phyloP scores from a whole-genome alignment of 2,888 invertebrate species.

The Mythimna impura region DNA sequence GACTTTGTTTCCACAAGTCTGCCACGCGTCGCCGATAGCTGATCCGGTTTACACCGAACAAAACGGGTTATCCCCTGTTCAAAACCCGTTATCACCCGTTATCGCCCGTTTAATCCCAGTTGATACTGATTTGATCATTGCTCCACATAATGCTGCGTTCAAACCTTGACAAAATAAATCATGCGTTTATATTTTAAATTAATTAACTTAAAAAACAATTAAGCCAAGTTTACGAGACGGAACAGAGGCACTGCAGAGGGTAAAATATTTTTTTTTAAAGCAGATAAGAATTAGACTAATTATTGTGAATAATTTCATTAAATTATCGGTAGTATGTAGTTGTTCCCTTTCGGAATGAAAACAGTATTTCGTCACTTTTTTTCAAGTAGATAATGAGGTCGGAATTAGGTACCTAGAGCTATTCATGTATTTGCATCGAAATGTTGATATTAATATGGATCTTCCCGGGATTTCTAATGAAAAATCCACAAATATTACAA shows the following conservation, averaged over 20 bases:
- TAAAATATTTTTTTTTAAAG: no score
- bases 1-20: constrained; percentile 44
- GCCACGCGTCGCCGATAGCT: constrained; percentile 51
- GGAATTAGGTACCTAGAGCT: no score
- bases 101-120: constrained; percentile 33
- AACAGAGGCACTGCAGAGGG: no score
- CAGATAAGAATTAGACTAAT: no score
- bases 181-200: not conserved
- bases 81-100: constrained; percentile 21
- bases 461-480: no score
- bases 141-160: constrained; percentile 27
- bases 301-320: no score
- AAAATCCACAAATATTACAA: no score
- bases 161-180: constrained; percentile 36
- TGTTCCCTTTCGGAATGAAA: not conserved
- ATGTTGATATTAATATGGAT: no score
- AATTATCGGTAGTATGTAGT: not conserved
- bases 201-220: constrained; percentile 9
- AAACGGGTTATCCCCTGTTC: constrained; percentile 22
- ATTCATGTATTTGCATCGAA: no score
- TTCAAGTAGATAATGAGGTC: no score
- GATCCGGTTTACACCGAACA: constrained; percentile 37
- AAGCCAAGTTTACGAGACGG: not conserved
- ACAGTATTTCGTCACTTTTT: not conserved
- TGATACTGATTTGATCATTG: constrained; percentile 27